A percentile compares a stretch with the other conserved stretches of the same genome.
These are phyloP conservation scores for Numenius phaeopus DNA, from an alignment of 2,797 vertebrate genomes.

Conservation along the genomic window DNA sequence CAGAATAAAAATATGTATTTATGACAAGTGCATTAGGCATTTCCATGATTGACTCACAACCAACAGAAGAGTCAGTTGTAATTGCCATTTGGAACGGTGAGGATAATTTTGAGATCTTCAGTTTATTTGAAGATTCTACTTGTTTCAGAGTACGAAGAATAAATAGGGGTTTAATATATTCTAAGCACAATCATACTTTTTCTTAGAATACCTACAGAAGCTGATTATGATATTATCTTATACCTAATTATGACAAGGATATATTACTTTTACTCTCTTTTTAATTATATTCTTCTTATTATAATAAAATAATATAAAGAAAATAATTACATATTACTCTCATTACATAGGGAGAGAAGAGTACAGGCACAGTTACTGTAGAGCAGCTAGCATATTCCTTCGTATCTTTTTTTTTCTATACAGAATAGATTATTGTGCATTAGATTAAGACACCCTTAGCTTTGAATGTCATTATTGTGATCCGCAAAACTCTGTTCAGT, in stretches of 20 bases:
- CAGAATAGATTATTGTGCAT: not conserved
- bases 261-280: not conserved
- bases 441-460: not conserved
- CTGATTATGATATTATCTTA: not conserved
- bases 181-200: not conserved
- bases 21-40: not conserved
- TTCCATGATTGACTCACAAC: not conserved
- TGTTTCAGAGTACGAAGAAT: not conserved
- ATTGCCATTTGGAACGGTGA: not conserved
- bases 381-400: not conserved
- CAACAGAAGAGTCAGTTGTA: not conserved
- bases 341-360: not conserved
- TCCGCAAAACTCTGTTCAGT: not conserved
- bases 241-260: not conserved
- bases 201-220: not conserved
- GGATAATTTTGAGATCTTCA: not conserved
- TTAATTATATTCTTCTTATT: not conserved
- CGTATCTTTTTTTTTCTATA: not conserved
- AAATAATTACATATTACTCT: not conserved
- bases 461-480: not conserved
- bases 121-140: not conserved
- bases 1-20: not conserved
- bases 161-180: not conserved
- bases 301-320: not conserved
- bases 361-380: not conserved